Evolutionary conservation across 2,797 vertebrate genomes (phyloP).

Genomic region (Loris lydekkerianus): DNA sequence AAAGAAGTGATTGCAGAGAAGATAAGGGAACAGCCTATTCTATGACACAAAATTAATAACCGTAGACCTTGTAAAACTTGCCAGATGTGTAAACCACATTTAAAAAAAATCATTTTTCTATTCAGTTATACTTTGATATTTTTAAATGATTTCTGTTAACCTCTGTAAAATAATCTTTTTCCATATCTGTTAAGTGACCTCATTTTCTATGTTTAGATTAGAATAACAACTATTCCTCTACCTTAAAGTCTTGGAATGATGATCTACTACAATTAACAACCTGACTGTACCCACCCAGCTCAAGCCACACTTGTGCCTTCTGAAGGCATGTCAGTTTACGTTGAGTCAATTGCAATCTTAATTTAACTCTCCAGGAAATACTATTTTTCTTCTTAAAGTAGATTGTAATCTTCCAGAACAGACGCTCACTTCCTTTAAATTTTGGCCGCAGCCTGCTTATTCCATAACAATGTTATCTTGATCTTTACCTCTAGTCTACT

Average conservation of each 20-base stretch:
- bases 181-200: neutral
- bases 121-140: neutral
- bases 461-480: conserved; percentile 26
- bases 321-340: conserved; percentile 21
- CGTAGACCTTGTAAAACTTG: neutral
- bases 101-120: neutral
- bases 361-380: conserved; percentile 64
- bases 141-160: neutral
- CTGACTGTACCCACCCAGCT: neutral
- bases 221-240: neutral
- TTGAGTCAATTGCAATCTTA: conserved; percentile 31
- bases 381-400: conserved; percentile 37
- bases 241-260: neutral
- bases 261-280: neutral
- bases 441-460: neutral
- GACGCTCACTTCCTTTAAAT: conserved; percentile 61
- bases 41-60: neutral
- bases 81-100: neutral
- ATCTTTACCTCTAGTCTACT: neutral
- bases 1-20: conserved; percentile 78
- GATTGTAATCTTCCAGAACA: conserved; percentile 59
- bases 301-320: neutral
- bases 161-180: neutral
- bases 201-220: neutral
- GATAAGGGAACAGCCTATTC: neutral